A percentile compares a stretch with the other conserved stretches of the same genome.
phyloP scores from a whole-genome alignment of 2,888 invertebrate species.

The Stratiomys singularior region DNA sequence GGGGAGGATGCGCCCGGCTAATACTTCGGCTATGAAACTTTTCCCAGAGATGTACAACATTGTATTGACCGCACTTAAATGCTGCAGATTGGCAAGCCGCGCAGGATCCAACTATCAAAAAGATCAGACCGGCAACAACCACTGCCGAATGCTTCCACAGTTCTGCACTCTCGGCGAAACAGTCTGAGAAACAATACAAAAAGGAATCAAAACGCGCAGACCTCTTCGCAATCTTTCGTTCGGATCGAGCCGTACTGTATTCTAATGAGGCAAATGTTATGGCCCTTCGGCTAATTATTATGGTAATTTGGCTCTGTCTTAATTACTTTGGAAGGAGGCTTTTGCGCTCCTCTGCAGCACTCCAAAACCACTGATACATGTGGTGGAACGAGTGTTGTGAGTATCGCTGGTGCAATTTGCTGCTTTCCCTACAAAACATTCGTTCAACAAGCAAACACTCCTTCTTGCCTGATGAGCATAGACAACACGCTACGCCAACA shows the following conservation, averaged over 20 bases:
- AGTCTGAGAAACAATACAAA: neutral
- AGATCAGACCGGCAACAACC: too few relatives aligned
- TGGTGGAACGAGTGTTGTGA: neutral
- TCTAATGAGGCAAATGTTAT: conserved; percentile 36
- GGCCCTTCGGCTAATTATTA: conserved; percentile 43
- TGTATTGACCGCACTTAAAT: too few relatives aligned
- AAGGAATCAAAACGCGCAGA: neutral
- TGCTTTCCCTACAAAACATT: neutral
- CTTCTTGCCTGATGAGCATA: conserved; percentile 22
- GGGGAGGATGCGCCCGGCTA: too few relatives aligned
- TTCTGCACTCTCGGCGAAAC: neutral
- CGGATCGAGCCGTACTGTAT: conserved; percentile 25
- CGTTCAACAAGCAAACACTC: conserved; percentile 3
- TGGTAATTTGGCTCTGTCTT: conserved; percentile 42
- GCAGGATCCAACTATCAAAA: too few relatives aligned
- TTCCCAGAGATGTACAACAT: too few relatives aligned
- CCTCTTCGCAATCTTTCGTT: conserved; percentile 17
- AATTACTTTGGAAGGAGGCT: conserved; percentile 29
- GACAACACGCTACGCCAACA: neutral
- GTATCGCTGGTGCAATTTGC: neutral
- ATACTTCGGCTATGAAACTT: too few relatives aligned
- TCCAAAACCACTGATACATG: neutral
- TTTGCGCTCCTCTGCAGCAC: neutral
- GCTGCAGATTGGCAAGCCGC: too few relatives aligned
- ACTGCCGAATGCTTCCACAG: neutral